These are phyloP conservation scores for Melinaea marsaeus DNA, from an alignment of 2,888 invertebrate species.

Conservation along the genomic window DNA sequence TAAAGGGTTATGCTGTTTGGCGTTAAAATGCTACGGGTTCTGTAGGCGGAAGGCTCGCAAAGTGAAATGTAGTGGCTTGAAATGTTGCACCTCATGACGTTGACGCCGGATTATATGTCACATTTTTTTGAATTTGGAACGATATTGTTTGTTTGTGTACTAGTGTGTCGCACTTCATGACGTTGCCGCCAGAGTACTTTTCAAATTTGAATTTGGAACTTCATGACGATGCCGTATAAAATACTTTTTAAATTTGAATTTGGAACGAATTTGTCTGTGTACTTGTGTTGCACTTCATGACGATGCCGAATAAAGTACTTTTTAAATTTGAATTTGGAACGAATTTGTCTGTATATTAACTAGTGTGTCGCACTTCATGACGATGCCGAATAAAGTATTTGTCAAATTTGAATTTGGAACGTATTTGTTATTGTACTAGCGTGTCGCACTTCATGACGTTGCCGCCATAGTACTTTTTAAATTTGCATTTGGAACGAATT, in stretches of 20 bases:
- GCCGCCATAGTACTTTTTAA: constrained; percentile 10
- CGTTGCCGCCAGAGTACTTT: background rate
- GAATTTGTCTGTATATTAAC: background rate
- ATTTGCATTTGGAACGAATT: constrained; percentile 21
- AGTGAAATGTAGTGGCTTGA: constrained; percentile 56
- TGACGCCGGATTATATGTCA: background rate
- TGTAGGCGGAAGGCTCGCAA: constrained; percentile 59
- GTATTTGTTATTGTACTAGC: constrained; percentile 3
- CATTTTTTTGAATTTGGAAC: background rate
- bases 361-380: constrained; percentile 50
- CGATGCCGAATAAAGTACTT: constrained; percentile 11
- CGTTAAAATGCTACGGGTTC: constrained; percentile 66
- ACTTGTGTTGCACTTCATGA: constrained; percentile 18
- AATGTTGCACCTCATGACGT: constrained; percentile 52
- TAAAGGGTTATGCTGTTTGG: constrained; percentile 61
- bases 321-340: constrained; percentile 11
- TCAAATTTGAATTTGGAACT: constrained; percentile 5
- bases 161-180: background rate
- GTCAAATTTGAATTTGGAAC: constrained; percentile 20
- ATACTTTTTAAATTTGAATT: constrained; percentile 1
- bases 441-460: constrained; percentile 7
- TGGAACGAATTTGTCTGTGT: no score
- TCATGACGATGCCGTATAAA: constrained; percentile 16
- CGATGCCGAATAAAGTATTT: constrained; percentile 9
- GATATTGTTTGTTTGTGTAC: background rate